Percentiles rank a stretch among this genome's conserved stretches.
Conservation (phyloP, 2,888 invertebrate genomes). For the Drosophila atripex region DNA sequence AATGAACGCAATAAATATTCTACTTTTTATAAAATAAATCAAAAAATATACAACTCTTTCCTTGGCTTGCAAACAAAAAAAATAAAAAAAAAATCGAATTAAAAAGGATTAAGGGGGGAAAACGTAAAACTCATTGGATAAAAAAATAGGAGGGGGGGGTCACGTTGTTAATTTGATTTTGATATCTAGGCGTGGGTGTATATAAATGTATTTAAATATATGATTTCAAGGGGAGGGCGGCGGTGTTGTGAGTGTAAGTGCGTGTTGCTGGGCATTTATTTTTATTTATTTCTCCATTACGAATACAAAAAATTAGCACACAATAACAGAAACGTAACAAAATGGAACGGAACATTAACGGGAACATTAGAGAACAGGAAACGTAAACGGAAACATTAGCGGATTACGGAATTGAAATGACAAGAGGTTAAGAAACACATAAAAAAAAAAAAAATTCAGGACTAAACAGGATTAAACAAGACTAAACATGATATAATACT, state of each 20-base stretch:
- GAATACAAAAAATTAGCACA: slow-evolving; percentile 47
- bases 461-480: slow-evolving; percentile 2
- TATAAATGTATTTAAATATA: not conserved
- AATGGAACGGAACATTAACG: slow-evolving; percentile 32
- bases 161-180: slow-evolving; percentile 3
- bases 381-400: slow-evolving; percentile 23
- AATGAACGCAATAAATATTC: not conserved
- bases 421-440: slow-evolving; percentile 16
- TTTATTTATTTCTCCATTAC: slow-evolving; percentile 24
- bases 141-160: not conserved
- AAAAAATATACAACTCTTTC: not conserved
- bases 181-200: slow-evolving; percentile 1
- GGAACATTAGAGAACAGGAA: slow-evolving; percentile 5
- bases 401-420: slow-evolving; percentile 23
- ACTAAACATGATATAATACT: not conserved
- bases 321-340: slow-evolving; percentile 34
- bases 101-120: not conserved
- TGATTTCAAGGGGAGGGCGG: not conserved
- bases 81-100: not conserved
- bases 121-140: slow-evolving; percentile 2
- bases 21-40: not conserved
- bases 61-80: not conserved
- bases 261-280: slow-evolving; percentile 21
- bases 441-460: slow-evolving; percentile 8
- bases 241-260: slow-evolving; percentile 23